Conservation (phyloP, 2,888 invertebrate species). For the Cristatella mucedo region DNA sequence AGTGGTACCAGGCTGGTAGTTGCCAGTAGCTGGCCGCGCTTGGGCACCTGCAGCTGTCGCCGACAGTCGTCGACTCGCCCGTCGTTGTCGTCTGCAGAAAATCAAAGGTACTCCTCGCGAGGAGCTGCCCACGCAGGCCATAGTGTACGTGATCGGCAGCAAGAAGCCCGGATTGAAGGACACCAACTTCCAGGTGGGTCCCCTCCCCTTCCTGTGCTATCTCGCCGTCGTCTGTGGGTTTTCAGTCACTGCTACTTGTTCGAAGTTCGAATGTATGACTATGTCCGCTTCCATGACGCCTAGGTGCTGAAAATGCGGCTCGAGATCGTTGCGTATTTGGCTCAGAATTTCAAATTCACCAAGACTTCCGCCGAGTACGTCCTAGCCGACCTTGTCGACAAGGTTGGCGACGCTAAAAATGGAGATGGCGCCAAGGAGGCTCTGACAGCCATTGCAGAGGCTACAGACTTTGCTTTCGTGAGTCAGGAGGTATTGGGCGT, state of each 20-base stretch:
- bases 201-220: slow-evolving; percentile 5
- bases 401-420: slow-evolving; percentile 65
- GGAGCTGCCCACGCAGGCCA: slow-evolving; percentile 55
- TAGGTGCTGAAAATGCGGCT: slow-evolving; percentile 61
- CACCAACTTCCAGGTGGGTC: slow-evolving; percentile 60
- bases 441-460: slow-evolving; percentile 56
- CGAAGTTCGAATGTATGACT: too few relatives aligned
- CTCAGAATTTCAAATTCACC: slow-evolving; percentile 46
- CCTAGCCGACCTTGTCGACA: slow-evolving; percentile 63
- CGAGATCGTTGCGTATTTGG: slow-evolving; percentile 60
- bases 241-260: too few relatives aligned
- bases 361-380: slow-evolving; percentile 58
- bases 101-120: slow-evolving; percentile 27
- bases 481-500: background rate
- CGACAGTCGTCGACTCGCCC: background rate
- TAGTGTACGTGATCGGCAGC: slow-evolving; percentile 51
- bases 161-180: slow-evolving; percentile 73
- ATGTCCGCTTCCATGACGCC: too few relatives aligned
- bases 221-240: too few relatives aligned
- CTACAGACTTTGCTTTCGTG: slow-evolving; percentile 36
- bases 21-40: too few relatives aligned
- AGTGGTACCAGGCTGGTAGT: too few relatives aligned
- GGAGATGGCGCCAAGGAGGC: slow-evolving; percentile 50
- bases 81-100: background rate
- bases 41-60: background rate